These are phyloP conservation scores for Rhinella marina DNA, from an alignment of 2,797 vertebrate species.

Conservation along the genomic window DNA sequence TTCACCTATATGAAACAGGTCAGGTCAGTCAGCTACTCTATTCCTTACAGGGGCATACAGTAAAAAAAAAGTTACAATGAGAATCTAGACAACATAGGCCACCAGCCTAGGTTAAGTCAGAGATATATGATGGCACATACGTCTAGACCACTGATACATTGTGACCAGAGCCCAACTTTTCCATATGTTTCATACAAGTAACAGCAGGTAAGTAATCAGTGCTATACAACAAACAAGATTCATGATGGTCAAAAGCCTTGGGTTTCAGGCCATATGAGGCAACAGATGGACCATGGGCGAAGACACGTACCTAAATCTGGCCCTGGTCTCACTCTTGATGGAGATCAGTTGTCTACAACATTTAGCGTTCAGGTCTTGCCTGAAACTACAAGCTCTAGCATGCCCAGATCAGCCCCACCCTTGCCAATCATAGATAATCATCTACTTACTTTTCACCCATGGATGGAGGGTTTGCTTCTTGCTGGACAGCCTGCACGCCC, in stretches of 20 bases:
- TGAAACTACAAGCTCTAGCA: background rate
- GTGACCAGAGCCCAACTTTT: no score
- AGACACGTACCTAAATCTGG: no score
- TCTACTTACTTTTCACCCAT: conserved; percentile 75
- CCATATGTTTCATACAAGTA: background rate
- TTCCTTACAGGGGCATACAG: no score
- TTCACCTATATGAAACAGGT: no score
- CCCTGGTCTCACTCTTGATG: background rate
- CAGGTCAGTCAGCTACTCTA: no score
- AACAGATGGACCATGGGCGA: background rate
- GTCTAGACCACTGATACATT: no score
- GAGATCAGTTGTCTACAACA: background rate
- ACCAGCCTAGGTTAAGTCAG: no score
- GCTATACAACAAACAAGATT: background rate
- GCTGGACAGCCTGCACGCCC: conserved; percentile 60
- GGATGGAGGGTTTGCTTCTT: fast-evolving
- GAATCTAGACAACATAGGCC: no score
- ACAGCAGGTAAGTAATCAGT: no score
- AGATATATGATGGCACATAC: no score
- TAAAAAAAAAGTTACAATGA: no score
- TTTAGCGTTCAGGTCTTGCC: background rate
- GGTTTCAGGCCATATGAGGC: background rate
- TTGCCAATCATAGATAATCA: background rate
- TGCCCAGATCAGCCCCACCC: background rate
- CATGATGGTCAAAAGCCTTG: background rate